Conservation (phyloP, 2,888 invertebrate genomes). For the Diadegma fenestrale region DNA sequence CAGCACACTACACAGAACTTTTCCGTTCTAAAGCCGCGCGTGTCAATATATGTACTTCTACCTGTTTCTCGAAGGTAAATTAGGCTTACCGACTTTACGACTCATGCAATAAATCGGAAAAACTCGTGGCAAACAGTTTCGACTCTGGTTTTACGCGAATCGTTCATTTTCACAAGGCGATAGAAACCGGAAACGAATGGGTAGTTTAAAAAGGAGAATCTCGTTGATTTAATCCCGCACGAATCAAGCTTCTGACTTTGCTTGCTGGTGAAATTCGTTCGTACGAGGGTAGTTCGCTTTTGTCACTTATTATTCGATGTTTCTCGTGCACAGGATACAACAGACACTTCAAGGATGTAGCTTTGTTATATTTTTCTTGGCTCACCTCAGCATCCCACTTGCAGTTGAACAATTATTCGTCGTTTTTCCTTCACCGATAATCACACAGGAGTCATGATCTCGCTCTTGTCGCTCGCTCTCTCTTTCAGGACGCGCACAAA, state of each 20-base stretch:
- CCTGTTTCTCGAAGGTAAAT: neutral
- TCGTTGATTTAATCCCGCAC: neutral
- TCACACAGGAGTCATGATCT: neutral
- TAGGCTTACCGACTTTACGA: neutral
- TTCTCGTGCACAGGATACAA: neutral
- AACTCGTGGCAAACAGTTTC: slow-evolving; percentile 12
- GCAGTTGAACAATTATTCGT: neutral
- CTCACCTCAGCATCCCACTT: neutral
- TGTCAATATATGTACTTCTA: slow-evolving; percentile 5
- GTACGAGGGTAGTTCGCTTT: neutral
- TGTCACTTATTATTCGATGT: neutral
- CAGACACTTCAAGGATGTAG: neutral
- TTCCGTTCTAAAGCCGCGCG: slow-evolving; percentile 36
- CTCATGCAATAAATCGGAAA: slow-evolving; percentile 12
- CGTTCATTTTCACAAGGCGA: neutral
- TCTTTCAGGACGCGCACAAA: slow-evolving; percentile 10
- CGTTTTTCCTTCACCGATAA: neutral
- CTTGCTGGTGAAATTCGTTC: neutral
- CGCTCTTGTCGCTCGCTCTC: neutral
- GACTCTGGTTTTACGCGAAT: neutral
- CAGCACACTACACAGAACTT: neutral
- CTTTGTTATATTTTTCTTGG: neutral
- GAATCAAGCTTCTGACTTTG: neutral
- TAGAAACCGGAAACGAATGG: neutral
- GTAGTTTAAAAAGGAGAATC: neutral